Base-by-base conservation (phyloP, 1,140 invertebrate genomes). In the Leptopilina boulardi region DNA sequence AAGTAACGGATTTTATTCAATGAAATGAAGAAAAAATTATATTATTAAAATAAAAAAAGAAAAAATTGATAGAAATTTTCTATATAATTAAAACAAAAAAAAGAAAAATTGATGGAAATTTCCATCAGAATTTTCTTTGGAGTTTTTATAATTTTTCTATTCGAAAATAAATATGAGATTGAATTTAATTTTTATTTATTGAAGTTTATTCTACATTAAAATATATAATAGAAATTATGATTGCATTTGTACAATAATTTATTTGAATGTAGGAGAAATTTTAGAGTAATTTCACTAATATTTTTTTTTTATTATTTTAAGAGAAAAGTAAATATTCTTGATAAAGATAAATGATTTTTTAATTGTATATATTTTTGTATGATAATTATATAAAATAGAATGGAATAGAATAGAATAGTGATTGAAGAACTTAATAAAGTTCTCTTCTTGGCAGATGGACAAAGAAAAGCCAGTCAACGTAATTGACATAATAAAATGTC, bases 401-500 rank as follows among this genome's bases (percentile, higher is more conserved):
- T n/a, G 2, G 23, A 8, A 0, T n/a, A 6, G 26, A 23, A 15
- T 30, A 8, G 11, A n/a, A 5, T 30, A 9, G 23, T 15, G 4
- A 4, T 23, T 30, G 23, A 26, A 23, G 26, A 34, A 15, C 5
- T 26, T 34, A 30, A 34, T 66, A 30, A 66, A 66, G 21, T 66
- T 8, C 23, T 56, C 19, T 56, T 56, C 18, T 26, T 30, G 13
- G 3, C 3, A 11, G 59, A n/a, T 66, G 26, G 13, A 13, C 59
- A n/a, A 66, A 66, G 59, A 66, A 66, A 30, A 66, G 59, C 5
- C 13, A 66, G 10, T 6, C 56, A 59, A 66, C 59, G 59, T 66
- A 66, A 66, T 66, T 66, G 59, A 66, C 59, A 66, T 66, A 66
- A 66, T 66, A 66, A 66, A 66, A 66, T 66, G 59, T 66, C 59